Evolutionary conservation across 1,140 invertebrate species (phyloP).

Genomic region (Atopsyche davidsoni): DNA sequence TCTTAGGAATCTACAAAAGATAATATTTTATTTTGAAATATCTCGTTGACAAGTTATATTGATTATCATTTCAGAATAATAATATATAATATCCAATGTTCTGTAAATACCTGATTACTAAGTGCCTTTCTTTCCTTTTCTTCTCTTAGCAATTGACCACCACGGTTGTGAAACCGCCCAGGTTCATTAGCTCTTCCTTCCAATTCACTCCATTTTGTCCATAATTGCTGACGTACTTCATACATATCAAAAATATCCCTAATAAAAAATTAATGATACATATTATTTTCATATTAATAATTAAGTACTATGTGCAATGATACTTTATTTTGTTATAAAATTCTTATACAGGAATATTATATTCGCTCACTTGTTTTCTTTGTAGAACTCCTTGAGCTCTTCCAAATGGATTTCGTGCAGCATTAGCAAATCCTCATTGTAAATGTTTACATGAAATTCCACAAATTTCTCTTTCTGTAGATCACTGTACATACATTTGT

Average conservation of each 20-base stretch:
- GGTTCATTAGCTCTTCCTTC: constrained; percentile 68
- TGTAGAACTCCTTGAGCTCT: constrained; percentile 60
- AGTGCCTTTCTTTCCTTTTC: constrained; percentile 73
- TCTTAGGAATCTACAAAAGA: constrained; percentile 53
- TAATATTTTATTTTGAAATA: constrained; percentile 6
- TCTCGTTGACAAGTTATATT: constrained; percentile 23
- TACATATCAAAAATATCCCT: constrained; percentile 59
- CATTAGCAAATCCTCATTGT: constrained; percentile 67
- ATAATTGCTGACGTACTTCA: constrained; percentile 54
- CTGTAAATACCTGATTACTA: constrained; percentile 45
- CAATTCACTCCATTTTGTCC: constrained; percentile 62
- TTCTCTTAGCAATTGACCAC: constrained; percentile 73
- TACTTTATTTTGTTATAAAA: background rate
- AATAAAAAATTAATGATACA: constrained; percentile 26
- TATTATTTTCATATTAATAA: constrained; percentile 6
- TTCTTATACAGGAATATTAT: too few species aligned
- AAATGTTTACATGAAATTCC: constrained; percentile 55
- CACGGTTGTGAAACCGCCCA: constrained; percentile 75
- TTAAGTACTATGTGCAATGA: background rate
- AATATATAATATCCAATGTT: constrained; percentile 22
- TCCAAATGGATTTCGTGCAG: constrained; percentile 68
- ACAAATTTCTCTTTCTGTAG: constrained; percentile 57
- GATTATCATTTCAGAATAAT: constrained; percentile 23
- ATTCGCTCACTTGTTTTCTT: constrained; percentile 58
- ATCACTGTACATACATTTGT: constrained; percentile 60